Conservation (phyloP, 2,888 invertebrate species). For the Agonopterix heracliana region DNA sequence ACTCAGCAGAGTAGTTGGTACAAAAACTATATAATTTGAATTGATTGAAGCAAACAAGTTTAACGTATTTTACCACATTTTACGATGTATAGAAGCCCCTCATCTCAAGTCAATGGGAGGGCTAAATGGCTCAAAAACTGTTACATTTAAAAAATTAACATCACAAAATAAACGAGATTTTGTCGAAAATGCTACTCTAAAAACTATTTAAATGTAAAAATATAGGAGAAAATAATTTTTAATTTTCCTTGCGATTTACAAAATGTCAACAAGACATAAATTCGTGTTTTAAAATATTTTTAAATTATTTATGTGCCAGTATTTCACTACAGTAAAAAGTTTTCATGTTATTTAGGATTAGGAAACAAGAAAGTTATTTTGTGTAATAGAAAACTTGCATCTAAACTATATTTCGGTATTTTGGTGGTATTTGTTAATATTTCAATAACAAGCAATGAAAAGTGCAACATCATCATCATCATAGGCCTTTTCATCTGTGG, state of each 20-base stretch:
- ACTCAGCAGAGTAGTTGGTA: no score
- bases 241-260: conserved; percentile 21
- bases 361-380: no score
- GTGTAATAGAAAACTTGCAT: no score
- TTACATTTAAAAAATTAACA: conserved; percentile 42
- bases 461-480: no score
- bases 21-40: no score
- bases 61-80: conserved; percentile 27
- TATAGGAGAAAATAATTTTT: conserved; percentile 19
- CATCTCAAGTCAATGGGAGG: conserved; percentile 43
- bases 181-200: conserved; percentile 18
- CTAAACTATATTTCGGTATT: no score
- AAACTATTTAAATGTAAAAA: conserved; percentile 25
- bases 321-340: not conserved
- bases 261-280: conserved; percentile 28
- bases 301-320: conserved; percentile 1
- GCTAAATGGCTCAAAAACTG: conserved; percentile 28
- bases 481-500: no score
- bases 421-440: no score
- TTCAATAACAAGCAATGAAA: no score
- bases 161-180: conserved; percentile 17
- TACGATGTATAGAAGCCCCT: conserved; percentile 41
- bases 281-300: conserved; percentile 27
- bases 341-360: no score
- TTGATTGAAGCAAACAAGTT: not conserved